Conservation (phyloP, 2,797 vertebrate genomes). For the Syngnathus rostellatus region DNA sequence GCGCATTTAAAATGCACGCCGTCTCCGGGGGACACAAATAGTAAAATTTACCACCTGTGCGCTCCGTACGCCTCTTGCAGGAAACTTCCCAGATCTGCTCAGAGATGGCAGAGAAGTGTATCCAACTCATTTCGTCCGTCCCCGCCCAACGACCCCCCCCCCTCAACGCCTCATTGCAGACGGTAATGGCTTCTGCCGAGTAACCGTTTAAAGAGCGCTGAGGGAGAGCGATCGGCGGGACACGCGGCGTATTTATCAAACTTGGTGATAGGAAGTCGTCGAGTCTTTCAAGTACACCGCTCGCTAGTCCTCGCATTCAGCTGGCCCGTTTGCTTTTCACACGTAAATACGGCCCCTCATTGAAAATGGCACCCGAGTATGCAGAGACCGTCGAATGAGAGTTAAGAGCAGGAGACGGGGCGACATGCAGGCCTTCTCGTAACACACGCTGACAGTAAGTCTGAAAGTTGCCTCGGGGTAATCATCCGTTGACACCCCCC, state of each 20-base stretch:
- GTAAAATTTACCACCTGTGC: conserved; percentile 42
- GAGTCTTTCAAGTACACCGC: conserved; percentile 5
- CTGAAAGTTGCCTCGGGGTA: conserved; percentile 58
- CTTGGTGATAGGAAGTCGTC: conserved; percentile 24
- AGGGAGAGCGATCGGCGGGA: conserved; percentile 52
- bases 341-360: conserved; percentile 27
- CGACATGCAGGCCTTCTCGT: conserved; percentile 49
- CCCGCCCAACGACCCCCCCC: conserved; percentile 7
- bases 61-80: conserved; percentile 11
- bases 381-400: conserved; percentile 17
- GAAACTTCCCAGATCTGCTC: conserved; percentile 23
- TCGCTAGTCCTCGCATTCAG: conserved; percentile 21
- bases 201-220: conserved; percentile 60
- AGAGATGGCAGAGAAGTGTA: conserved; percentile 40
- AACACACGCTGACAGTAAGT: conserved; percentile 50
- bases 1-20: conserved; percentile 49
- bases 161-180: conserved; percentile 58
- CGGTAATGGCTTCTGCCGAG: conserved; percentile 65
- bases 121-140: conserved; percentile 51
- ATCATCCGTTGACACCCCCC: conserved; percentile 27
- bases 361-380: conserved; percentile 19
- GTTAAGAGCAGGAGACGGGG: conserved; percentile 30
- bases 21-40: conserved; percentile 31
- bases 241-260: conserved; percentile 51
- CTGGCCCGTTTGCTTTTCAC: conserved; percentile 16